Evolutionary conservation across 2,888 invertebrate genomes (phyloP).

Genomic region (Dryocosmus kuriphilus): DNA sequence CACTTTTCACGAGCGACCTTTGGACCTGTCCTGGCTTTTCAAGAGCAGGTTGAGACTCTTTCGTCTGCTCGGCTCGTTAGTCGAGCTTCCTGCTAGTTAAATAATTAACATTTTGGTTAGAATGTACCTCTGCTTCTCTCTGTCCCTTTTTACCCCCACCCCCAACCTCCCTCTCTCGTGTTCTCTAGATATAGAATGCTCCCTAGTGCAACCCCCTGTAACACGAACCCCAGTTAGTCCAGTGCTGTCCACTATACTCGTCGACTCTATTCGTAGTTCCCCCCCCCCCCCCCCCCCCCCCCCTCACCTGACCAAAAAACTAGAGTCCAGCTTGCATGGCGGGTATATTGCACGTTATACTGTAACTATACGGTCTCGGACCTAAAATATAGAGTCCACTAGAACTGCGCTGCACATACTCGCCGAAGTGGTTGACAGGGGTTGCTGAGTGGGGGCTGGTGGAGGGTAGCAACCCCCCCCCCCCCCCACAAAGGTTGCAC

Average conservation of each 20-base stretch:
- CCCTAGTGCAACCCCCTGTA: conserved; percentile 67
- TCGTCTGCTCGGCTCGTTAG: conserved; percentile 69
- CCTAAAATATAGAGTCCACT: conserved; percentile 73
- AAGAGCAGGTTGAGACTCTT: conserved; percentile 36
- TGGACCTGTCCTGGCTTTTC: conserved; percentile 12
- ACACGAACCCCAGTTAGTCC: conserved; percentile 74
- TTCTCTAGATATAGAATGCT: conserved; percentile 65
- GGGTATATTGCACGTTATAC: conserved; percentile 73
- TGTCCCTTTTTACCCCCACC: conserved; percentile 30
- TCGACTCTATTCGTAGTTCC: too few species aligned
- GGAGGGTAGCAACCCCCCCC: not conserved
- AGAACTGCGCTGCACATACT: conserved; percentile 58
- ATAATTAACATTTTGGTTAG: conserved; percentile 75
- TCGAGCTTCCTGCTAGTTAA: conserved; percentile 70
- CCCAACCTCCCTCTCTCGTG: conserved; percentile 52
- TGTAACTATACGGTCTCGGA: conserved; percentile 70
- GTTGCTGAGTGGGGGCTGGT: conserved; percentile 25
- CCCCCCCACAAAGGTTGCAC: too few species aligned
- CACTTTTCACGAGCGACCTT: not conserved
- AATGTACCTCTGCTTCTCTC: conserved; percentile 61
- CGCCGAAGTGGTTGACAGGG: conserved; percentile 53
- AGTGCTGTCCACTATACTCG: conserved; percentile 70
- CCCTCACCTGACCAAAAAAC: conserved; percentile 44
- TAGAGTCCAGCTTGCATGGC: conserved; percentile 63
- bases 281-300: conserved; percentile 40